Percentiles rank a stretch among this genome's conserved stretches.
Evolutionary conservation across 2,113 vertebrate species (phyloP).

Genomic region (Megaceryle maxima): DNA sequence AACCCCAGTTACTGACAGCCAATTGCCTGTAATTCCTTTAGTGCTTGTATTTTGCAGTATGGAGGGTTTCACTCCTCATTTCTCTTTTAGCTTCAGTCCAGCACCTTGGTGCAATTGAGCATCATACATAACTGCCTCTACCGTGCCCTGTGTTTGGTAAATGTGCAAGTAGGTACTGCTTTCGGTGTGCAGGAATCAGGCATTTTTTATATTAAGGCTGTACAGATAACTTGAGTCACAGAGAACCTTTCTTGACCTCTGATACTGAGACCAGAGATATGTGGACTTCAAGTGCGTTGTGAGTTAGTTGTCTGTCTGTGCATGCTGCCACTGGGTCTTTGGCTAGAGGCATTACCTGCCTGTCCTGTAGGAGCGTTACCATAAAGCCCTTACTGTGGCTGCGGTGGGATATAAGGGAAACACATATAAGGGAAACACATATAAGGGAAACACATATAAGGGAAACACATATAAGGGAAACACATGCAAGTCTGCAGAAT

Average conservation of each 20-base stretch:
- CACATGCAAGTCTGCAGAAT: neutral
- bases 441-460: neutral
- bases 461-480: neutral
- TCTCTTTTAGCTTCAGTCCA: neutral
- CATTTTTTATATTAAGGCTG: neutral
- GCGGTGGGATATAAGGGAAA: neutral
- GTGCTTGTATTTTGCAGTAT: neutral
- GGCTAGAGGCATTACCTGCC: neutral
- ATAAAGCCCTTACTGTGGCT: neutral
- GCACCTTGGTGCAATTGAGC: neutral
- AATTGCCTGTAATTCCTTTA: neutral
- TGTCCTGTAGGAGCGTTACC: neutral
- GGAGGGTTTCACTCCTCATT: neutral
- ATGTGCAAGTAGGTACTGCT: neutral
- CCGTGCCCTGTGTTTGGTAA: neutral
- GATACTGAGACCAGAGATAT: rapidly evolving
- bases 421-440: neutral
- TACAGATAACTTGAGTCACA: neutral
- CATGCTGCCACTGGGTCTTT: neutral
- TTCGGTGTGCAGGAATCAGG: neutral
- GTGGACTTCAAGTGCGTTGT: neutral
- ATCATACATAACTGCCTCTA: neutral
- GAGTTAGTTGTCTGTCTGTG: neutral
- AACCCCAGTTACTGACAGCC: neutral
- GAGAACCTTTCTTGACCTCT: rapidly evolving